These are phyloP conservation scores for Hyles vespertilio DNA, from an alignment of 1,140 invertebrate species.

Conservation along the genomic window DNA sequence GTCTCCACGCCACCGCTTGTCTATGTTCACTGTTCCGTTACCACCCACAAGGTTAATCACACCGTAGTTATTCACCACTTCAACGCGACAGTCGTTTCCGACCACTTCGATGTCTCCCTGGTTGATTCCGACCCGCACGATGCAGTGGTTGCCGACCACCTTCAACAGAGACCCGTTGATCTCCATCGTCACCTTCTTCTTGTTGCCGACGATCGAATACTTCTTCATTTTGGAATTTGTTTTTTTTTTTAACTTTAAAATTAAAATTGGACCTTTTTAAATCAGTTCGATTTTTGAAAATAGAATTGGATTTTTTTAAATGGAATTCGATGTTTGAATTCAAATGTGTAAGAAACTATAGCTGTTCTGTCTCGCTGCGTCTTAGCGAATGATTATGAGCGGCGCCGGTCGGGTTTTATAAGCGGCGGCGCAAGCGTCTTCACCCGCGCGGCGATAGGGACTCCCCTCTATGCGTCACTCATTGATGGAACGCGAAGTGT, in stretches of 20 bases:
- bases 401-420: slow-evolving; percentile 40
- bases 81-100: slow-evolving; percentile 59
- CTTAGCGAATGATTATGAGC: slow-evolving; percentile 48
- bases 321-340: no score
- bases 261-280: slow-evolving; percentile 4
- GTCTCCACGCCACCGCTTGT: slow-evolving; percentile 49
- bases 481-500: slow-evolving; percentile 35
- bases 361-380: slow-evolving; percentile 18
- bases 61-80: slow-evolving; percentile 56
- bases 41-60: slow-evolving; percentile 55
- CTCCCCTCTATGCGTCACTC: slow-evolving; percentile 54
- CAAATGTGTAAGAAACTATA: background rate
- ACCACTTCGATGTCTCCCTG: slow-evolving; percentile 64
- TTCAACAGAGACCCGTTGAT: slow-evolving; percentile 47
- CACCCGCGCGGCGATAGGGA: slow-evolving; percentile 41
- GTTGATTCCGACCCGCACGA: slow-evolving; percentile 49
- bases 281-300: slow-evolving; percentile 4
- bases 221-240: slow-evolving; percentile 53
- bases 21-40: slow-evolving; percentile 48
- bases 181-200: slow-evolving; percentile 69
- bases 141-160: slow-evolving; percentile 62
- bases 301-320: no score
- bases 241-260: slow-evolving; percentile 9
- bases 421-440: slow-evolving; percentile 24
- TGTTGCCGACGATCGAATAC: slow-evolving; percentile 63